Base-by-base conservation (phyloP, 92 coral and sea anemone genomes). In the Zoanthus gigantus region DNA sequence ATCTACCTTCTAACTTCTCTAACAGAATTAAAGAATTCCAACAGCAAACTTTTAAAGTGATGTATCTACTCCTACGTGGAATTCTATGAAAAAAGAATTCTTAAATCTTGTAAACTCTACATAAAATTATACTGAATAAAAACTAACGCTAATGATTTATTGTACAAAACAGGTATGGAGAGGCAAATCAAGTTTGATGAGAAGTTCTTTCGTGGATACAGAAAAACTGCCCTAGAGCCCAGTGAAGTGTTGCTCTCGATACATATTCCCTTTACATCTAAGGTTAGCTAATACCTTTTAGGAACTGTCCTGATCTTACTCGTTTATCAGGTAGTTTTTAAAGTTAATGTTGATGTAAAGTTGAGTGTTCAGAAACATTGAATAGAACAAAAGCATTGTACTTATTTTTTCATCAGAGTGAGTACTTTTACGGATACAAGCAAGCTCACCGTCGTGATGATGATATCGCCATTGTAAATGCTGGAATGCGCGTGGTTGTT, bases 381-480 rank as follows among this genome's bases (percentile, higher is more conserved):
- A 11, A 7, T 7, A 23, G 23, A 23, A 23, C 23, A 23, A 23
- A 23, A 23, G 23, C 23, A 58, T 58, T 58, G 9, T 9, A 9
- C 2, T 6, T 66, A 18, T 66, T n/a, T 18, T 66, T 29, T 30
- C 32, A 32, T 7, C 61, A 94, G 98, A 73, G 91, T 67, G 98
- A 95, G 87, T 95, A 89, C 85, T 84, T 95, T 34, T 95, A 87
- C 57, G 94, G 96, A 10, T 95, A 89, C 91, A 95, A 95, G 61
- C 98, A 95, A 93, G 96, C 98, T 56, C 92, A 95, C 0, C 91
- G 98, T 32, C 98, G 98, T n/a, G 98, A 95, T 72, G 98, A 95
- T 65, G 98, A 95, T 73, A 93, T 93, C 34, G 98, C 98, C 31
- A 95, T 95, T 28, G 98, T 93, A 11, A 95, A 95, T 76, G 92